Base-by-base conservation (phyloP, 23 tunicate genomes). In the Oikopleura dioica region DNA sequence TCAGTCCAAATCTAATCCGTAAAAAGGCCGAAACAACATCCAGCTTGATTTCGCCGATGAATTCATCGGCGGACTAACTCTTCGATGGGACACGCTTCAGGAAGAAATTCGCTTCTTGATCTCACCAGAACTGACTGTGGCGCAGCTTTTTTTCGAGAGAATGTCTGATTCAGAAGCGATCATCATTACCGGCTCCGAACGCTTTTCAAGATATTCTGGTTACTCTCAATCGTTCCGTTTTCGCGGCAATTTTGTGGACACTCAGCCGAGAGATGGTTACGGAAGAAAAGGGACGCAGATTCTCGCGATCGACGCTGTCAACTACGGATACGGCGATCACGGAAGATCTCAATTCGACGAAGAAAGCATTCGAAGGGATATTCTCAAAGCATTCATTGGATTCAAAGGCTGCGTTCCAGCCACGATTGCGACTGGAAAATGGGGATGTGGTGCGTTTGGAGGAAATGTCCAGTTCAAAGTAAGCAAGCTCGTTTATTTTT, bases 381-480 rank as follows among this genome's bases (percentile, higher is more conserved):
- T 94, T 16, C 83, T 81, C 75, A 94, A 94, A 81, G 83, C 94
- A 1, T 86, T 72, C 51, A 80, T 82, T 79, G 89, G 86, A 1
- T 94, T 94, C 67, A 16, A 34, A 16, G 82, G 79, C 37, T 87
- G 83, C 1, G 59, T 37, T 31, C 35, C 80, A 9, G 78, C 95
- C 0, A 87, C 99, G 21, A 79, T 94, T 83, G 99, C 99, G 0
- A 94, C 99, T 51, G 99, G 99, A 29, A 94, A 94, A 59, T 94
- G 99, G 99, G 99, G 99, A 0, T 94, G 99, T 59, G 99, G 99
- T 1, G 99, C 95, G 0, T 94, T 94, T 59, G 77, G 86, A 33
- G 99, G 99, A 34, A 77, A 94, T 38, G 88, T 88, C 9, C 37
- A 86, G 26, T 68, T 94, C 16, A 94, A 94, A 82, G 81, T 89